Evolutionary conservation across 30 jellyfish, hydroid and myxozoan species (phyloP), one percentile per base, ranked within the genome.

Genomic region (Pelagia noctiluca): DNA sequence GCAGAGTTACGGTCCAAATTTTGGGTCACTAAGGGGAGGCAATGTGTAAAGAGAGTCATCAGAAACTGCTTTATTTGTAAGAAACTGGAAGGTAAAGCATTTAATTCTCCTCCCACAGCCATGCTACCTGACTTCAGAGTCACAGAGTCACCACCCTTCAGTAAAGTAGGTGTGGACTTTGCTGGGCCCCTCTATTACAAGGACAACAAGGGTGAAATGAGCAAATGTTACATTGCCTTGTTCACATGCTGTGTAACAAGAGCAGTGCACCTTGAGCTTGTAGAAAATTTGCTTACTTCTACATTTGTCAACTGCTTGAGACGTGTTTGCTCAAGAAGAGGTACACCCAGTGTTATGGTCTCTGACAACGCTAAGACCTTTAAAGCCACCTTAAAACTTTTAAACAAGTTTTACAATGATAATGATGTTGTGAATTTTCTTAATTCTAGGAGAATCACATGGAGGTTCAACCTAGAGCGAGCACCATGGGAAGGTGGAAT

Each of bases 21-120:
- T 38, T 71, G 89, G 94, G 75, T 83, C 19, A 54, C 89, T 30
- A 50, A 50, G 73, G 94, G 94, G 5, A 70, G 94, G 35, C 89
- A 83, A 54, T 54, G 54, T 50, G 88, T 83, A 1, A 71, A 83
- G 48, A 83, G 60, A 26, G 29, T 83, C 35, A 1, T 83, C 35
- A 53, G 22, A 2, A 81, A 81, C 3, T 81, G 90, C 31, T n/a
- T 36, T 18, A 37, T 24, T 16, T 81, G 91, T 36, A 80, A 28
- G n/a, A 24, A 75, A 28, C 7, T 13, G 11, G 84, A 81, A 53
- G 84, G 85, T 10, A 81, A 22, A 36, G 76, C 84, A 48, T 81
- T 60, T 49, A 42, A 50, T 23, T 19, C 36, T 18, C 85, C 91
- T 16, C 57, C 71, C 2, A 77, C 29, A 47, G 76, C 52, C 42